These are phyloP conservation scores for Leptopilina clavipes DNA, from an alignment of 1,140 invertebrate species.

Conservation along the genomic window DNA sequence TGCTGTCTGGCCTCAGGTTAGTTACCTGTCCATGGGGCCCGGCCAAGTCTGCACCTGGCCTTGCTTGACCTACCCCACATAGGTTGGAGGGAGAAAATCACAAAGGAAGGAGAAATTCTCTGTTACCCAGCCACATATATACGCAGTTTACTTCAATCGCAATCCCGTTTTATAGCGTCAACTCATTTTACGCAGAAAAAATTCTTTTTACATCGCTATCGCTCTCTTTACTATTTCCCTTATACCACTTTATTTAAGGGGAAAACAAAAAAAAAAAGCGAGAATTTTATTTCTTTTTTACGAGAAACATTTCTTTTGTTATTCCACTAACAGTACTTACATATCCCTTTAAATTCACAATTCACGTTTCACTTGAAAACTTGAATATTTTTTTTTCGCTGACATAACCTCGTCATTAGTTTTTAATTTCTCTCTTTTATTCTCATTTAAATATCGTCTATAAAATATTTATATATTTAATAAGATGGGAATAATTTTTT, in stretches of 20 bases:
- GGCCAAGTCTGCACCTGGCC: constrained; percentile 49
- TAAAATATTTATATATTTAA: too few species aligned
- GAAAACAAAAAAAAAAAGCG: background rate
- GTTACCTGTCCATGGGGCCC: constrained; percentile 45
- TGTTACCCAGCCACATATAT: constrained; percentile 43
- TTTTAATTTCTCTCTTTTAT: background rate
- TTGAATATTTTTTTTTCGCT: too few species aligned
- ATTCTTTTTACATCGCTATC: background rate
- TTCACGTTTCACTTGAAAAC: too few species aligned
- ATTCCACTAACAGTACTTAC: background rate
- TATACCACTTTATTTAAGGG: background rate
- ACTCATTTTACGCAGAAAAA: background rate
- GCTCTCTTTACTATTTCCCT: background rate
- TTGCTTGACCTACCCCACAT: constrained; percentile 57
- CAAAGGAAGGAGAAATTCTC: constrained; percentile 46
- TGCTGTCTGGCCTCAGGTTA: constrained; percentile 36
- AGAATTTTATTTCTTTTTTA: background rate
- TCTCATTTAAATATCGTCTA: background rate
- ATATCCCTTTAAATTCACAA: background rate
- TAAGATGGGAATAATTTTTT: too few species aligned
- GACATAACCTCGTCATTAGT: background rate
- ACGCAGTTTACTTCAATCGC: constrained; percentile 38
- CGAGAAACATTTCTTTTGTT: background rate
- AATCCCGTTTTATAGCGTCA: constrained; percentile 32
- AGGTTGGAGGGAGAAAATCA: constrained; percentile 45